These are phyloP conservation scores for Buceros bicornis DNA, from an alignment of 2,797 vertebrate species.

Conservation along the genomic window DNA sequence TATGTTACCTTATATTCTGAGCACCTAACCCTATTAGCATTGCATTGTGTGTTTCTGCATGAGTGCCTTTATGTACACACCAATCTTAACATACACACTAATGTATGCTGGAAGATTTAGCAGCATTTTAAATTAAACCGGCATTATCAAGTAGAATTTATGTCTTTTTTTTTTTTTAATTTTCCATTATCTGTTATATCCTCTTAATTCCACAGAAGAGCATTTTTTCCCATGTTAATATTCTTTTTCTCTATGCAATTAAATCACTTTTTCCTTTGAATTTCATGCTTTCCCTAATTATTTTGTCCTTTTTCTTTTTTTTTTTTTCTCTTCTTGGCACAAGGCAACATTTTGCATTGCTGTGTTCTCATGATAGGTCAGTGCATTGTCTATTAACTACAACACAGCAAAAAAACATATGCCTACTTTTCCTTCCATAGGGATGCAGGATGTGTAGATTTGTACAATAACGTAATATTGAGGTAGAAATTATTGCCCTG, in stretches of 20 bases:
- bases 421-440: background rate
- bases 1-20: slow-evolving; percentile 57
- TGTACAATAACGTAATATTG: background rate
- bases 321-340: background rate
- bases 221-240: background rate
- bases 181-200: background rate
- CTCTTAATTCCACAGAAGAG: background rate
- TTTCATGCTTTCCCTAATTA: background rate
- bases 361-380: background rate
- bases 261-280: slow-evolving; percentile 3
- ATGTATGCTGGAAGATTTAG: background rate
- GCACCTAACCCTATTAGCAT: slow-evolving; percentile 72
- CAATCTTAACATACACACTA: background rate
- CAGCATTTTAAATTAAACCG: slow-evolving; percentile 41
- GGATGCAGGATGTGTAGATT: background rate
- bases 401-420: background rate
- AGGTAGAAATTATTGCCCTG: background rate
- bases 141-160: background rate
- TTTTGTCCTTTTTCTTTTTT: background rate
- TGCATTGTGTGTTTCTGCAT: slow-evolving; percentile 51
- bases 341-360: background rate
- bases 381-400: background rate
- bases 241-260: background rate
- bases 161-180: background rate
- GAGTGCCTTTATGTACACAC: slow-evolving; percentile 54